Percentiles rank a stretch among this genome's conserved stretches.
phyloP scores from a whole-genome alignment of 2,888 invertebrate genomes.

The Endomychus coccineus region DNA sequence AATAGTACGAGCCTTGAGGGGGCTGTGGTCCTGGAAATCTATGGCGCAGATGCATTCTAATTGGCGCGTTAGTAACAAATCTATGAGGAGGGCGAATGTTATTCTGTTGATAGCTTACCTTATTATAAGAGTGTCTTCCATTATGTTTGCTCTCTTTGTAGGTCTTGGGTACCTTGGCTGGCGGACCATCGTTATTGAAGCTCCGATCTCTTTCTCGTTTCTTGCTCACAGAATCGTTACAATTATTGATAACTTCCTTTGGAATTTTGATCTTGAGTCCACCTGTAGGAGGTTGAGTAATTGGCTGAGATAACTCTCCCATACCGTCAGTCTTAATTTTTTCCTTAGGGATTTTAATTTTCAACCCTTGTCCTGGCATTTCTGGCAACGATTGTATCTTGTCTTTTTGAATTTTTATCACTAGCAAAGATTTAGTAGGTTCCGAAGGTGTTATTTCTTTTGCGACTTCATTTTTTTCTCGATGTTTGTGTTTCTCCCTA shows the following conservation, averaged over 20 bases:
- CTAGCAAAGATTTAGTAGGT: slow-evolving; percentile 4
- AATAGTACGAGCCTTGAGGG: slow-evolving; percentile 1
- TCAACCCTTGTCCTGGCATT: slow-evolving; percentile 60
- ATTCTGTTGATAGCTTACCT: slow-evolving; percentile 35
- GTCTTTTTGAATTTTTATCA: slow-evolving; percentile 12
- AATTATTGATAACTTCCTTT: slow-evolving; percentile 57
- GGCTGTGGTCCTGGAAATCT: slow-evolving; percentile 8
- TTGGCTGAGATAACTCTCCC: slow-evolving; percentile 37
- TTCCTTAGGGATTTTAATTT: slow-evolving; percentile 77
- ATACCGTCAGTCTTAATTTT: slow-evolving; percentile 51
- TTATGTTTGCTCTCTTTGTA: slow-evolving; percentile 37
- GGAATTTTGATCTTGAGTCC: slow-evolving; percentile 74
- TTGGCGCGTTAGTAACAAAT: background rate
- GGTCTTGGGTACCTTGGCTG: slow-evolving; percentile 34
- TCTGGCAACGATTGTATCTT: slow-evolving; percentile 26
- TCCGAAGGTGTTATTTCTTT: slow-evolving; percentile 14
- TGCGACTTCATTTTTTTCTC: slow-evolving; percentile 21
- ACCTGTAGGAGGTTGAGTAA: slow-evolving; percentile 21
- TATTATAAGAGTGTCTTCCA: slow-evolving; percentile 39
- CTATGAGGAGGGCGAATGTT: background rate
- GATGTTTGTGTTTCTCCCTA: slow-evolving; percentile 37
- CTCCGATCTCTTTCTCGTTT: slow-evolving; percentile 42
- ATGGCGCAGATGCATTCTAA: too few relatives aligned
- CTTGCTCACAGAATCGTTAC: slow-evolving; percentile 26
- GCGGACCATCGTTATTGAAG: slow-evolving; percentile 40